These are phyloP conservation scores for Salvelinus alpinus DNA, from an alignment of 2,113 vertebrate species.

Conservation along the genomic window DNA sequence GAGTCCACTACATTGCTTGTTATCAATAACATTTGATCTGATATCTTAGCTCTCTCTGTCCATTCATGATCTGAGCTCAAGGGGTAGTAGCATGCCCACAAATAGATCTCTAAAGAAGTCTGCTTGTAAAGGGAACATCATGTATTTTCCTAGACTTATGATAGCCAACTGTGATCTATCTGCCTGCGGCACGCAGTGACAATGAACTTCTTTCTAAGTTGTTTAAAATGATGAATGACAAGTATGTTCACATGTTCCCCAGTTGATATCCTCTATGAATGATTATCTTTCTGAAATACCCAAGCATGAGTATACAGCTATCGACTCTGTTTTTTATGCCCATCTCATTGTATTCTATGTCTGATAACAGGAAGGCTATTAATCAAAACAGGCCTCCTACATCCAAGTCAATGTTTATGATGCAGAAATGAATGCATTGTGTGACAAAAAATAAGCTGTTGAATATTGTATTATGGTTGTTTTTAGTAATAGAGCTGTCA, in stretches of 20 bases:
- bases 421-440: neutral
- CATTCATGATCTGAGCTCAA: neutral
- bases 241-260: too few species aligned
- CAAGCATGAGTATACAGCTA: too few species aligned
- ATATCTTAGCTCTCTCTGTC: neutral
- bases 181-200: neutral
- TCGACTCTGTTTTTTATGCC: too few species aligned
- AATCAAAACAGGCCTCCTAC: neutral
- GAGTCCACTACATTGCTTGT: neutral
- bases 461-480: neutral
- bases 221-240: too few species aligned
- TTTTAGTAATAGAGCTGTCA: neutral
- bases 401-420: constrained; percentile 1
- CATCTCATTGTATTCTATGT: neutral
- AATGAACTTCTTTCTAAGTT: too few species aligned
- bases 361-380: neutral
- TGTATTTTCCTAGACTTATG: neutral
- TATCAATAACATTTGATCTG: too few species aligned
- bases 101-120: neutral
- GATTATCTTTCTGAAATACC: too few species aligned
- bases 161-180: neutral
- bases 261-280: too few species aligned
- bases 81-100: neutral
- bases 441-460: neutral
- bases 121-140: neutral